Percentiles rank a stretch among this genome's conserved stretches.
Evolutionary conservation across 2,888 invertebrate genomes (phyloP).

Genomic region (Diplolepis rosae): DNA sequence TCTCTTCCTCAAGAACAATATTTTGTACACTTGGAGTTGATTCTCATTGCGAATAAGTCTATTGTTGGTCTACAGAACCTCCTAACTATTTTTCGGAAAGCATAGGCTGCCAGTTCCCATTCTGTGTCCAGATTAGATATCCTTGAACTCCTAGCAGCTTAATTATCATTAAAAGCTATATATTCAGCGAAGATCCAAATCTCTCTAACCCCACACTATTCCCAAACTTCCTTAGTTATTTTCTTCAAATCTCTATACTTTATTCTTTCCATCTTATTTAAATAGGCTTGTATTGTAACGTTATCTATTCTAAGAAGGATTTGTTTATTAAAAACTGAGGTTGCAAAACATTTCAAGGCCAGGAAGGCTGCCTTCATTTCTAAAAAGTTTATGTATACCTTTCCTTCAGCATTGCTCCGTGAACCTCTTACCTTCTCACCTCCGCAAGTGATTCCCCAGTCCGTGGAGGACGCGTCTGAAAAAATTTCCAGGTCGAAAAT

Average conservation of each 20-base stretch:
- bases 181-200: conserved; percentile 39
- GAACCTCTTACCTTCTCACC: conserved; percentile 29
- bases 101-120: conserved; percentile 35
- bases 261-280: conserved; percentile 44
- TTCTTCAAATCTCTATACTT: conserved; percentile 47
- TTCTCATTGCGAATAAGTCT: conserved; percentile 40
- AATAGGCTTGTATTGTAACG: conserved; percentile 42
- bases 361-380: conserved; percentile 35
- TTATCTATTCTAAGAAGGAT: conserved; percentile 44
- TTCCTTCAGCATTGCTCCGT: conserved; percentile 30
- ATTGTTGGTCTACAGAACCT: conserved; percentile 36
- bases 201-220: conserved; percentile 39
- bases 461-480: conserved; percentile 31
- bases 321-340: conserved; percentile 34
- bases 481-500: conserved; percentile 33
- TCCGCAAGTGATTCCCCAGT: conserved; percentile 29
- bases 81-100: conserved; percentile 31
- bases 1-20: conserved; percentile 42
- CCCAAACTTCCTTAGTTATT: conserved; percentile 33
- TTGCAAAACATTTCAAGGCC: conserved; percentile 43
- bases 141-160: conserved; percentile 35
- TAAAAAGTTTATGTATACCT: conserved; percentile 35
- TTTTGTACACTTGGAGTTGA: conserved; percentile 39
- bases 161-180: conserved; percentile 33
- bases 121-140: conserved; percentile 34